Conservation (phyloP, 2,888 invertebrate species). For the Lordiphosa andalusiaca region DNA sequence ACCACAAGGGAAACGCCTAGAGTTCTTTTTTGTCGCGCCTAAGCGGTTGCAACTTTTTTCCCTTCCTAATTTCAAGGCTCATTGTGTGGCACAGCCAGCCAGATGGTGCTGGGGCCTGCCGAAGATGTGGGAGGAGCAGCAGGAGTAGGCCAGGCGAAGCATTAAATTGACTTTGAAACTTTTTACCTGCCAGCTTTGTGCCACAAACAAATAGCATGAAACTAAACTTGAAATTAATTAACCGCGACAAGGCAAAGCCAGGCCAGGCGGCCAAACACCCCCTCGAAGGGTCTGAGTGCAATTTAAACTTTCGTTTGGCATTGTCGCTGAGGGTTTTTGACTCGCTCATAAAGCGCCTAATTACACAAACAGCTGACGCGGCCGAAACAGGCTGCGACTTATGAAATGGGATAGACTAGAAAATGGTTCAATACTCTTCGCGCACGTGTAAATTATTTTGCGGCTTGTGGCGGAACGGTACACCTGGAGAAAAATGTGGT, state of each 20-base stretch:
- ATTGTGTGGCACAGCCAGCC: constrained; percentile 39
- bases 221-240: constrained; percentile 71
- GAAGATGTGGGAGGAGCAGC: too few species aligned
- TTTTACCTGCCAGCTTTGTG: constrained; percentile 45
- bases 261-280: constrained; percentile 13
- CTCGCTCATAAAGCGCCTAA: constrained; percentile 61
- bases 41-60: constrained; percentile 43
- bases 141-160: constrained; percentile 36
- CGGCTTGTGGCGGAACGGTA: constrained; percentile 22
- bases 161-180: constrained; percentile 70
- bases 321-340: constrained; percentile 8
- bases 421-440: constrained; percentile 11
- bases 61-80: constrained; percentile 63
- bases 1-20: constrained; percentile 22
- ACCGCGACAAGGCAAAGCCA: constrained; percentile 55
- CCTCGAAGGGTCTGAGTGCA: constrained; percentile 15
- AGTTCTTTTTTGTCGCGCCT: constrained; percentile 39
- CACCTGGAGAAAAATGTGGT: too few species aligned
- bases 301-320: constrained; percentile 37
- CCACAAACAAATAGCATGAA: constrained; percentile 34
- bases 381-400: constrained; percentile 13
- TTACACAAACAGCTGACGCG: constrained; percentile 67
- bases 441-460: constrained; percentile 56
- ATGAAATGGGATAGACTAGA: constrained; percentile 8
- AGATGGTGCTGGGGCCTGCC: background rate